A percentile compares a stretch with the other conserved stretches of the same genome.
These are phyloP conservation scores for Paramormyrops kingsleyae DNA, from an alignment of 2,113 vertebrate species.

Conservation along the genomic window DNA sequence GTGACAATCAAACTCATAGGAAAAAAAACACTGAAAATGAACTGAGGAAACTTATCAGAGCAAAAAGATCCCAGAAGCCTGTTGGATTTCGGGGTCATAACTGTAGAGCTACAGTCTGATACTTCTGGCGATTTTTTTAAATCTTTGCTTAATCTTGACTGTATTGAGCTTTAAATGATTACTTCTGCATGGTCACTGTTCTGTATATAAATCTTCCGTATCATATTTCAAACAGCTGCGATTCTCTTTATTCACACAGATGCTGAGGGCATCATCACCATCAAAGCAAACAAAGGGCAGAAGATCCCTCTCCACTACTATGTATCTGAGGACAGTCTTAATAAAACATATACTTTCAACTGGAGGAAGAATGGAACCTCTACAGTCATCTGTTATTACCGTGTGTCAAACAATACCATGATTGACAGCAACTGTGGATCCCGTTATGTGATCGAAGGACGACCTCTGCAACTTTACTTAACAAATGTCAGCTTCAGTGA, in stretches of 20 bases:
- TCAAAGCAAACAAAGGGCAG: constrained; percentile 17
- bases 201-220: neutral
- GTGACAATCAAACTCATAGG: neutral
- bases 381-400: neutral
- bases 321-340: neutral
- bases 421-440: neutral
- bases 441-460: neutral
- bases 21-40: neutral
- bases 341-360: neutral
- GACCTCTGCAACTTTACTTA: neutral
- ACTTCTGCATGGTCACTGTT: neutral
- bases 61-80: neutral
- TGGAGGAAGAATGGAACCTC: constrained; percentile 17
- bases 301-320: constrained; percentile 15
- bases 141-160: too few species aligned
- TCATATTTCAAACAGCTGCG: neutral
- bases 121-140: neutral
- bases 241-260: neutral
- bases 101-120: neutral
- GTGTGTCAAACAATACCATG: rapidly evolving
- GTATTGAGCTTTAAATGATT: too few species aligned
- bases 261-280: neutral
- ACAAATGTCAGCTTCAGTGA: constrained; percentile 9
- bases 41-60: neutral
- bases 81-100: neutral